Base-by-base conservation (phyloP, 2,113 vertebrate species). In the Gnathonemus echidnorhynchus region DNA sequence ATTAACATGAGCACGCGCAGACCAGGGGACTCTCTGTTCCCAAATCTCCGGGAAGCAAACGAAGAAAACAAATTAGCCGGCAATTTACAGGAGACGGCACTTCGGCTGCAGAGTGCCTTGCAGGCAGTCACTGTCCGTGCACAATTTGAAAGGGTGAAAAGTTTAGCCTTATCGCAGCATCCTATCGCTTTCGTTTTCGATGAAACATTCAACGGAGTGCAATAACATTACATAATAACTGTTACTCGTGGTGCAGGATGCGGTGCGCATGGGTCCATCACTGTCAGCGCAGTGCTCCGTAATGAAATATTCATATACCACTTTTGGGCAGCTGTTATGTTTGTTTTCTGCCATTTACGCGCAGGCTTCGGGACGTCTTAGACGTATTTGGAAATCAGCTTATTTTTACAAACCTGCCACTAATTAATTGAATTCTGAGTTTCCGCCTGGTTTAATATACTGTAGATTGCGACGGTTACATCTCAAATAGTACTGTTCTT, bases 171-270 rank as follows among this genome's bases (percentile, higher is more conserved):
- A 49, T 35, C 10, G 13, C 31, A 27, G 50, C 31, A 13, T 15
- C 27, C 3, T 85, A 4, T 21, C 50, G 49, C 50, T 87, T 87
- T 53, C 42, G 42, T 85, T 85, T 85, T 85, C 83, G 15, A 4
- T 48, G 39, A 85, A 48, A 85, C 83, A 24, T 85, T 87, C 13
- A 35, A 5, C 49, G 5, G 86, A 53, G 86, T 87, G 86, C 86
- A 31, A 31, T 35, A 35, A 53, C 86, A 53, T 87, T 87, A 87
- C 86, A 87, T 87, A 87, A 87, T 52, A 52, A 87, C 49, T 27
- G 45, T 85, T 85, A 45, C 42, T 85, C 83, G 42, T 85, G 45
- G 83, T 85, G 83, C 39, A 48, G 83, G 83, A 85, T 85, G 83
- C 83, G 83, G 83, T 85, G 45, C 21, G 42, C 21, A 46, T 48